Evolutionary conservation across 2,113 vertebrate genomes (phyloP).

Genomic region (Calyptommatus sinebrachiatus): DNA sequence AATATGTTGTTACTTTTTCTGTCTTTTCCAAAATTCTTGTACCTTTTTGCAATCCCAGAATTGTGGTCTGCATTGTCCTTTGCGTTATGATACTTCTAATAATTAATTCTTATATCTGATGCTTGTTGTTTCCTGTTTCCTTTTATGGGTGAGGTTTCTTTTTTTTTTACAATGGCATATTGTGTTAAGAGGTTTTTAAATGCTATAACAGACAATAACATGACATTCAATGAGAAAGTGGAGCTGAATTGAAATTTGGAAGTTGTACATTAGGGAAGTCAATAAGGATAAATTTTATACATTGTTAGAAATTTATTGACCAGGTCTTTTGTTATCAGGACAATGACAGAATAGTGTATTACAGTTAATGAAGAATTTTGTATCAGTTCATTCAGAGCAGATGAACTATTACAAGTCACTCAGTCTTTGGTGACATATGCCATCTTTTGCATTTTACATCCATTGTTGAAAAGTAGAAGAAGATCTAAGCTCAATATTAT

Average conservation of each 20-base stretch:
- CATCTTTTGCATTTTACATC: conserved; percentile 35
- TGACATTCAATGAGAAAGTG: not conserved
- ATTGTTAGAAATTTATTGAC: not conserved
- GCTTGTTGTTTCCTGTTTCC: too few species aligned
- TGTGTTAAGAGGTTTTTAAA: not conserved
- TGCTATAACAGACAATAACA: not conserved
- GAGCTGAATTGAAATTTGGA: not conserved
- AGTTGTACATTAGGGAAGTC: not conserved
- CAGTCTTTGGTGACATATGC: not conserved
- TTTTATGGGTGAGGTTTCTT: too few species aligned
- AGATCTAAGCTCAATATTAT: conserved; percentile 15
- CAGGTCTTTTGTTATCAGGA: not conserved
- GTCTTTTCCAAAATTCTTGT: too few species aligned
- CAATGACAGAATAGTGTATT: not conserved
- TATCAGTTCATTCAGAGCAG: not conserved
- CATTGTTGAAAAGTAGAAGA: conserved; percentile 34
- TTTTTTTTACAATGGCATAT: not conserved
- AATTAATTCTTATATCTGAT: too few species aligned
- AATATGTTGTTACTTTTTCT: too few species aligned
- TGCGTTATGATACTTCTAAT: not conserved
- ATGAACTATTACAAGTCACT: conserved; percentile 16
- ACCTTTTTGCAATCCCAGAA: not conserved
- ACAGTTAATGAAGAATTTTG: not conserved
- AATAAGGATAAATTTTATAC: not conserved
- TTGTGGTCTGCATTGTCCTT: not conserved